phyloP scores from a whole-genome alignment of 2,888 invertebrate genomes.

The Chromoteleia sp. region DNA sequence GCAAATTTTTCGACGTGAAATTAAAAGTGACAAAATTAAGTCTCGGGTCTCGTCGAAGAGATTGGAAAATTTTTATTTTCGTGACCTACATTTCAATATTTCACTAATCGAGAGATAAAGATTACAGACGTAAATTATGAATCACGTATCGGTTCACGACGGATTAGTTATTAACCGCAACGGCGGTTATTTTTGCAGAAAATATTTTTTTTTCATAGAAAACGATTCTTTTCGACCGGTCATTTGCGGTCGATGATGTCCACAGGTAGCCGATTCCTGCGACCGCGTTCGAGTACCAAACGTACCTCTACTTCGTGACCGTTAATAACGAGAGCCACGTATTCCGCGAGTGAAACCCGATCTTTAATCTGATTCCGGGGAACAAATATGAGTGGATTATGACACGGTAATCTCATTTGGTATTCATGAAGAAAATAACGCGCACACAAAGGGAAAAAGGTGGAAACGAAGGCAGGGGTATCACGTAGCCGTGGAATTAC shows the following conservation, averaged over 20 bases:
- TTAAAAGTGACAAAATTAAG: conserved; percentile 6
- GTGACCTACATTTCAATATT: conserved; percentile 24
- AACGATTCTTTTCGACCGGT: no score
- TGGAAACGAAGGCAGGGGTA: no score
- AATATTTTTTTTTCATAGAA: no score
- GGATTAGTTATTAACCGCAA: no score
- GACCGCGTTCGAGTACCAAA: no score
- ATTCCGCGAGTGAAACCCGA: no score
- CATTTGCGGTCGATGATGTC: no score
- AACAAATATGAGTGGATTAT: conserved; percentile 8
- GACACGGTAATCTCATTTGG: conserved; percentile 19
- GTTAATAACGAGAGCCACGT: no score
- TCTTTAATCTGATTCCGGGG: neutral
- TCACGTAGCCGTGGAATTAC: conserved; percentile 2
- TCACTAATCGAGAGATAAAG: neutral
- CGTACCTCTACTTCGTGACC: no score
- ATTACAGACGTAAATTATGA: neutral
- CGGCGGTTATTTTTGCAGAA: no score
- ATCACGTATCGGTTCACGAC: neutral
- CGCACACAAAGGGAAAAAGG: neutral
- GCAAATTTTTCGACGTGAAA: no score
- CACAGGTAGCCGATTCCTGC: no score
- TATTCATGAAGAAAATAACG: conserved; percentile 33
- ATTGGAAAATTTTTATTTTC: conserved; percentile 4
- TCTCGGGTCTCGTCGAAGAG: neutral